A percentile compares a stretch with the other conserved stretches of the same genome.
Evolutionary conservation across 2,888 invertebrate species (phyloP).

Genomic region (Xiphydria camelus): DNA sequence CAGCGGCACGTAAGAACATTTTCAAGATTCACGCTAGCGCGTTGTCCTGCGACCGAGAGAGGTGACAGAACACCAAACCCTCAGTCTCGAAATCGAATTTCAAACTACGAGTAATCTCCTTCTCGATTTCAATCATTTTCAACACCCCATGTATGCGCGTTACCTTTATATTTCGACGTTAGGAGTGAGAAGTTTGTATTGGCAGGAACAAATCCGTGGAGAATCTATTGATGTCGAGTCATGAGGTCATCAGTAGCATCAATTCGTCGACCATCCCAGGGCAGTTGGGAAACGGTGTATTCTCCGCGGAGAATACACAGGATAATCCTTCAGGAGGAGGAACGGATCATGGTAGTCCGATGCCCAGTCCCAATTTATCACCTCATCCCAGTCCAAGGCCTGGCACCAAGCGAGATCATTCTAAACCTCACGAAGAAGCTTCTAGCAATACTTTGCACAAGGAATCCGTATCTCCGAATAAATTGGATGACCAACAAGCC

Average conservation of each 20-base stretch:
- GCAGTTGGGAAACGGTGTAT: slow-evolving; percentile 58
- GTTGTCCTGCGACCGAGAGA: no score
- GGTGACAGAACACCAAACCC: no score
- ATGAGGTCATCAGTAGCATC: slow-evolving; percentile 69
- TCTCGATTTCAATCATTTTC: slow-evolving; percentile 1
- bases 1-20: slow-evolving; percentile 39
- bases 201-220: slow-evolving; percentile 69
- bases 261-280: slow-evolving; percentile 64
- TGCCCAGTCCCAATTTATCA: slow-evolving; percentile 61
- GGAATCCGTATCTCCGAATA: slow-evolving; percentile 30
- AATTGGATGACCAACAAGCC: slow-evolving; percentile 38
- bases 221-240: slow-evolving; percentile 67
- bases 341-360: slow-evolving; percentile 53
- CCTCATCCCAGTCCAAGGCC: slow-evolving; percentile 59
- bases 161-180: slow-evolving; percentile 4
- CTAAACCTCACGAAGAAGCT: slow-evolving; percentile 32
- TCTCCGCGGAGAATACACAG: slow-evolving; percentile 54
- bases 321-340: slow-evolving; percentile 39
- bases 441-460: slow-evolving; percentile 26
- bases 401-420: slow-evolving; percentile 36
- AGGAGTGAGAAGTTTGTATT: no score
- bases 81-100: no score
- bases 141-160: background rate
- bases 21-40: no score
- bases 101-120: no score